Evolutionary conservation across 1,140 invertebrate genomes (phyloP).

Genomic region (Drosophila pseudoobscura): DNA sequence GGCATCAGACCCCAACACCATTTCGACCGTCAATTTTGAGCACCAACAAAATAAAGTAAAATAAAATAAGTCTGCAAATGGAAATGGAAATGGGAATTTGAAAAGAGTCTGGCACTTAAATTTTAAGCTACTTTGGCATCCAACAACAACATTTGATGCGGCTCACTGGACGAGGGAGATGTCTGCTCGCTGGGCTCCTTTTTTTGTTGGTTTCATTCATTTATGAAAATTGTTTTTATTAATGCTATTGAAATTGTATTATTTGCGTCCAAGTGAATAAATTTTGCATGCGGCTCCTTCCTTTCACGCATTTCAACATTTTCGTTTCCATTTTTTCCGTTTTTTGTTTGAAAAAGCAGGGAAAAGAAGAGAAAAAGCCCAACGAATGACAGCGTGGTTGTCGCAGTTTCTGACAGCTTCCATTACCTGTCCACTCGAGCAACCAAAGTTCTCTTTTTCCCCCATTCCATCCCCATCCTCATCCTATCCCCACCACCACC

Average conservation of each 20-base stretch:
- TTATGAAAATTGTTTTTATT: conserved; percentile 76
- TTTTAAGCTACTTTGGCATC: conserved; percentile 60
- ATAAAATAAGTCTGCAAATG: conserved; percentile 2
- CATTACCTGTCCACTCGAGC: conserved; percentile 51
- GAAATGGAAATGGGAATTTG: conserved; percentile 4
- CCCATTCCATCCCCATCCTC: background rate
- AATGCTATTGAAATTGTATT: conserved; percentile 80
- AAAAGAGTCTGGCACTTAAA: conserved; percentile 29
- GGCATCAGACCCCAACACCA: conserved; percentile 2
- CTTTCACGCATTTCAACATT: conserved; percentile 52
- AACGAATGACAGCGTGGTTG: conserved; percentile 49
- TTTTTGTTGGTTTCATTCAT: conserved; percentile 60
- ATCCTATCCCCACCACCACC: background rate
- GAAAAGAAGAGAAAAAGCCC: conserved; percentile 7
- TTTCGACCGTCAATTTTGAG: conserved; percentile 32
- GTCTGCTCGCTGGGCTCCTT: conserved; percentile 8
- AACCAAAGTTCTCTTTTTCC: conserved; percentile 29
- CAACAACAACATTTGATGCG: conserved; percentile 57
- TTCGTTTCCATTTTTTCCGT: conserved; percentile 20
- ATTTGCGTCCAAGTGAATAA: conserved; percentile 72
- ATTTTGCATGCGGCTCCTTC: conserved; percentile 63
- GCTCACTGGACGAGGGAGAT: conserved; percentile 35
- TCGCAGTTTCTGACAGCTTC: conserved; percentile 57
- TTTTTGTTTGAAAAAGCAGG: conserved; percentile 11
- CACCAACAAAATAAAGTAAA: conserved; percentile 7